Evolutionary conservation across 2,888 invertebrate genomes (phyloP).

Genomic region (Augochlorella aurata): DNA sequence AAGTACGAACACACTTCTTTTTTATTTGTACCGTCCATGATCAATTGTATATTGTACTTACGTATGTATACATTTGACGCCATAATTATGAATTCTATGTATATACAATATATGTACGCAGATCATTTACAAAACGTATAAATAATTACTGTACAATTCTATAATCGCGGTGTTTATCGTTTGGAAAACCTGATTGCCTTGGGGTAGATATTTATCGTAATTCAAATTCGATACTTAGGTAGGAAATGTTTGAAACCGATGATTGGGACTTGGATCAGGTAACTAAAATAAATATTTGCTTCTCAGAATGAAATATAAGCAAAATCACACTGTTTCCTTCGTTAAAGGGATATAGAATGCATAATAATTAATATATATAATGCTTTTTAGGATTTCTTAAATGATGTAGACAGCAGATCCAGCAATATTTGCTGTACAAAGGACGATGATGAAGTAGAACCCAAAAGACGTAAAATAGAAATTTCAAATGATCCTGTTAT

Average conservation of each 20-base stretch:
- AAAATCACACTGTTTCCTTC: neutral
- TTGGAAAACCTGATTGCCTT: neutral
- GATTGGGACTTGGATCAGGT: conserved; percentile 71
- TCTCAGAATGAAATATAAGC: neutral
- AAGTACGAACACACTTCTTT: neutral
- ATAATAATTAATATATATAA: too few relatives aligned
- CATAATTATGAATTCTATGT: neutral
- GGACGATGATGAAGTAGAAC: conserved; percentile 46
- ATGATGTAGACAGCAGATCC: conserved; percentile 66
- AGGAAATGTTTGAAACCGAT: conserved; percentile 64
- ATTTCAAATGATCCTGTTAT: neutral
- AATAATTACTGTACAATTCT: neutral
- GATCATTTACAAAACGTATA: neutral
- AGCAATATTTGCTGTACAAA: conserved; percentile 30
- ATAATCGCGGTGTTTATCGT: neutral
- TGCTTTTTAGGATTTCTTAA: conserved; percentile 70
- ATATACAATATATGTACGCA: too few relatives aligned
- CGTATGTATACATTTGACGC: conserved; percentile 16
- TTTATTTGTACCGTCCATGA: conserved; percentile 1
- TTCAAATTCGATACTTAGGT: neutral
- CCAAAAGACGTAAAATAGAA: conserved; percentile 49
- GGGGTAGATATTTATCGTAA: neutral
- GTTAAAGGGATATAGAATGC: neutral
- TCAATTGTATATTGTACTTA: neutral
- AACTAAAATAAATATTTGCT: neutral